These are phyloP conservation scores for Aurelia sp. DNA, from an alignment of 30 jellyfish, hydroid and myxozoan species.

Conservation along the genomic window DNA sequence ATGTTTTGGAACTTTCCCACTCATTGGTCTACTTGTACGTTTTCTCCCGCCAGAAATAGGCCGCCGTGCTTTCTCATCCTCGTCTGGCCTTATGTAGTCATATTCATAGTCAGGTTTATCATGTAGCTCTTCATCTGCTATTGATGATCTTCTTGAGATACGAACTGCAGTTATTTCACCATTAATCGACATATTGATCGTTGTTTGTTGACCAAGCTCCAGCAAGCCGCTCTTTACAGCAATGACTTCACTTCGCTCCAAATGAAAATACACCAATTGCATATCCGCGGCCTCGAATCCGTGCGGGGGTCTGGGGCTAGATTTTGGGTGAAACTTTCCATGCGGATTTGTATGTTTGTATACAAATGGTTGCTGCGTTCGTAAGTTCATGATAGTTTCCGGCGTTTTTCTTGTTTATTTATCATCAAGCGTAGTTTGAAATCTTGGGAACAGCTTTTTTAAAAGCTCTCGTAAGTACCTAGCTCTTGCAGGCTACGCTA, in stretches of 20 bases:
- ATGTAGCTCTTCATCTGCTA: background rate
- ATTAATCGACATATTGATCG: constrained; percentile 39
- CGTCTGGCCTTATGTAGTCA: constrained; percentile 1
- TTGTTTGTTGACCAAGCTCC: background rate
- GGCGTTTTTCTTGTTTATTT: no score
- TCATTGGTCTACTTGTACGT: constrained; percentile 7
- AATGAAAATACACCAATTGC: no score
- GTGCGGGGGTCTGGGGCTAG: no score
- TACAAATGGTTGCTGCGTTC: no score
- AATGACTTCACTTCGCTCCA: background rate
- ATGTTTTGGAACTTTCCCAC: constrained; percentile 9
- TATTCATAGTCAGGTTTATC: background rate
- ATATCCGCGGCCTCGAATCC: no score
- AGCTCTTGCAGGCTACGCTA: no score
- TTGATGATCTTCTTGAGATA: constrained; percentile 55
- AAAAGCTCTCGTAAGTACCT: no score
- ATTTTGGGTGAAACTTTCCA: no score
- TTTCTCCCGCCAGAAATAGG: constrained; percentile 30
- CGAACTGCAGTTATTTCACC: constrained; percentile 70
- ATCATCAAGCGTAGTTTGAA: no score
- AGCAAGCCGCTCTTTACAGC: background rate
- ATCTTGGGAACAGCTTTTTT: no score
- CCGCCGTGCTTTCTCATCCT: constrained; percentile 26
- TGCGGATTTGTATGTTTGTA: no score
- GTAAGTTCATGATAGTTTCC: no score